phyloP scores from a whole-genome alignment of 2,888 invertebrate species.

The Euproctis similis region DNA sequence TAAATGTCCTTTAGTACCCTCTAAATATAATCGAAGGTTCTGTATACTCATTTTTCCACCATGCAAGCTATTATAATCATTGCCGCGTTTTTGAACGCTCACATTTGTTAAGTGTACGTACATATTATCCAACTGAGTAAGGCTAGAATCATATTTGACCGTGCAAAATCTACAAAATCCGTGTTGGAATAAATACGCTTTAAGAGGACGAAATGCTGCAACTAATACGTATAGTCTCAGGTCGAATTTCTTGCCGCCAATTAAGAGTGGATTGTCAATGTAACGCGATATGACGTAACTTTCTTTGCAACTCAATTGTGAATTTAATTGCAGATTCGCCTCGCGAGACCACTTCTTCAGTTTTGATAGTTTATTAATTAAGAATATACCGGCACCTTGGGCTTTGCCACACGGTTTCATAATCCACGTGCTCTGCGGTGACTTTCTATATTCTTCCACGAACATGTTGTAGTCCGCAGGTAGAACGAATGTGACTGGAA shows the following conservation, averaged over 20 bases:
- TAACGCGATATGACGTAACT: conserved; percentile 98
- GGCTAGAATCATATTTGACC: conserved; percentile 93
- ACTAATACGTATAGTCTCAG: conserved; percentile 93
- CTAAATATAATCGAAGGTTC: conserved; percentile 91
- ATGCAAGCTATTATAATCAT: conserved; percentile 94
- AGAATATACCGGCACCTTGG: conserved; percentile 94
- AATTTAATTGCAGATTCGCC: conserved; percentile 89
- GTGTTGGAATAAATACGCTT: conserved; percentile 92
- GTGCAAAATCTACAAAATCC: conserved; percentile 98
- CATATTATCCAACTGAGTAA: conserved; percentile 91
- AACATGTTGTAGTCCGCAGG: conserved; percentile 98
- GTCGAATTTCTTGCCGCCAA: conserved; percentile 97
- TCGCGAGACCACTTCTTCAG: conserved; percentile 93
- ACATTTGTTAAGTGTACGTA: conserved; percentile 97
- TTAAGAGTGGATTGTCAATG: conserved; percentile 94
- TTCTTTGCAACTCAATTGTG: conserved; percentile 86
- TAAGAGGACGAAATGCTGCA: conserved; percentile 93
- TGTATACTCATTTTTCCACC: conserved; percentile 96
- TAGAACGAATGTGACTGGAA: conserved; percentile 94
- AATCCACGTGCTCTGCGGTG: conserved; percentile 96
- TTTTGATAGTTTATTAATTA: conserved; percentile 96
- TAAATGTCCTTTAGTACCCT: conserved; percentile 91
- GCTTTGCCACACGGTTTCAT: conserved; percentile 98
- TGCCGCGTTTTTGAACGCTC: conserved; percentile 97
- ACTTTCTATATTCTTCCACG: conserved; percentile 96